Base-by-base conservation (phyloP, 2,888 invertebrate species). In the Parnassius smintheus region DNA sequence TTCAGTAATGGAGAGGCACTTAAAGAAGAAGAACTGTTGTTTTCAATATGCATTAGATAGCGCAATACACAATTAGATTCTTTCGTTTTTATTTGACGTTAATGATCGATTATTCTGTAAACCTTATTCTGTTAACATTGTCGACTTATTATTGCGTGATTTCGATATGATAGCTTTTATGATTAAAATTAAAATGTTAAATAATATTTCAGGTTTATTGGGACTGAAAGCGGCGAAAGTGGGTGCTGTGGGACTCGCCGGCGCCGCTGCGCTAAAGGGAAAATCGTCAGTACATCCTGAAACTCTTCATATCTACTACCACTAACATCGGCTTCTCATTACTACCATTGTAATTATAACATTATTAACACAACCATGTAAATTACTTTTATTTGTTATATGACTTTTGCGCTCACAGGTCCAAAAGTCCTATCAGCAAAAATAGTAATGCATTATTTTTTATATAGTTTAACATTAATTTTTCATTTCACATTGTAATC, bases 201-300 rank as follows among this genome's bases (percentile, higher is more conserved):
- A 4, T 35, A 35, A 35, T 53, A 41, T 67, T 62, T 22, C 66
- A 75, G 75, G 75, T 57, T 74, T 73, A 61, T 70, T 75, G 61
- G 91, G 91, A 59, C 70, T 91, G 68, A 91, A 88, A 72, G 91
- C 86, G 65, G 89, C 80, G 35, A 91, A 91, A 74, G 80, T 85
- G 18, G 91, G 86, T 59, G 88, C 84, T 1, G 84, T 83, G 2
- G 83, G 83, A 59, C 80, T 86, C 1, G 86, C 75, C 8, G 88
- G 88, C 46, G 88, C 85, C 0, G 68, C 88, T 52, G 90, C 89
- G 1, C 80, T 86, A 9, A 90, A 90, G 73, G 72, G 74, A 53
- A 87, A 85, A 73, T 66, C 70, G 74, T 75, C 72, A 75, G 75
- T 74, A 72, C 72, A 71, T 11, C 62, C 52, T 59, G 54, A 63